Evolutionary conservation across 92 coral and sea anemone species (phyloP).

Genomic region (Epizoanthus rinbou): DNA sequence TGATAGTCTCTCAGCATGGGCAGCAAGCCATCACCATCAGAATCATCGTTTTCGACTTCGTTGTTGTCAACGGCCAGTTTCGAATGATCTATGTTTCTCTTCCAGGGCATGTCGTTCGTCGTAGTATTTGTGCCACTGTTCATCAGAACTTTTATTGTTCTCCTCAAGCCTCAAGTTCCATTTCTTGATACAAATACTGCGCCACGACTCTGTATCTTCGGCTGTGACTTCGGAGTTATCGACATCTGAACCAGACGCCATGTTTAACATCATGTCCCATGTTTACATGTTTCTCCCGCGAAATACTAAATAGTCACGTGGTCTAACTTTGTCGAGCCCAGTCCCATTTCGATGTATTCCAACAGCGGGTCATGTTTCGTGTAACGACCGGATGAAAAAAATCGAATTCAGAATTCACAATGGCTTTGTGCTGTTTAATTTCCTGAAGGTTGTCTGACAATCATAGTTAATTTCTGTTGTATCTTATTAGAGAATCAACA

Average conservation of each 20-base stretch:
- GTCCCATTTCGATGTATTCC: background rate
- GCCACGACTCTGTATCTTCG: slow-evolving; percentile 21
- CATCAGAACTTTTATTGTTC: slow-evolving; percentile 14
- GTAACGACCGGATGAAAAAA: no score
- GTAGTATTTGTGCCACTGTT: slow-evolving; percentile 34
- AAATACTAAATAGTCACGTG: slow-evolving; percentile 40
- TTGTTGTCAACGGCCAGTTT: background rate
- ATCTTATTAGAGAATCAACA: background rate
- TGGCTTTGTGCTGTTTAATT: background rate
- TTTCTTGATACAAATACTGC: background rate
- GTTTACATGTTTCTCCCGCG: slow-evolving; percentile 36
- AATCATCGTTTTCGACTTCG: background rate
- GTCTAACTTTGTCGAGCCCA: background rate
- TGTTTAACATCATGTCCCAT: slow-evolving; percentile 44
- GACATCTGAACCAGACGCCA: slow-evolving; percentile 6
- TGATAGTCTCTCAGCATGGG: slow-evolving; percentile 32
- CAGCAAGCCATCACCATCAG: background rate
- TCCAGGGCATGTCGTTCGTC: slow-evolving; percentile 32
- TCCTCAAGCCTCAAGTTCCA: slow-evolving; percentile 28
- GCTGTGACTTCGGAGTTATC: background rate
- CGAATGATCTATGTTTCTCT: slow-evolving; percentile 23
- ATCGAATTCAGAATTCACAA: no score
- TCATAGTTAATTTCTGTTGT: background rate
- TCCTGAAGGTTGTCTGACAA: slow-evolving; percentile 8
- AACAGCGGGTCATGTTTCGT: no score